phyloP scores from a whole-genome alignment of 1,140 invertebrate genomes.

The Nasonia longicornis region DNA sequence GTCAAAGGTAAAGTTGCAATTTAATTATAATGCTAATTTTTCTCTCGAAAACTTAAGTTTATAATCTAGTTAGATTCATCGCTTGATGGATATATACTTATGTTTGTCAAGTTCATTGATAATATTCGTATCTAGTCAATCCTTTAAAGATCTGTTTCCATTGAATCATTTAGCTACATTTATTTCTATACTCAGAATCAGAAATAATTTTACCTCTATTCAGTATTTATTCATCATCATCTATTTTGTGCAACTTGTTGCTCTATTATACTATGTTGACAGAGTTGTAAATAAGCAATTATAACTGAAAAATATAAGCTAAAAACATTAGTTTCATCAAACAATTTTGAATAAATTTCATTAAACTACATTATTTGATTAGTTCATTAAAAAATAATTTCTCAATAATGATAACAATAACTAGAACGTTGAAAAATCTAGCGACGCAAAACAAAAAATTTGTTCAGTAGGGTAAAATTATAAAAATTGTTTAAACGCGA shows the following conservation, averaged over 20 bases:
- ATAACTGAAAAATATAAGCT: conserved; percentile 28
- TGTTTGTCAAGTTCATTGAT: conserved; percentile 18
- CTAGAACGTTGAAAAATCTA: conserved; percentile 6
- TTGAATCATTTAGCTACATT: conserved; percentile 3
- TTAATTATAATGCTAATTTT: conserved; percentile 29
- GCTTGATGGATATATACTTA: not conserved
- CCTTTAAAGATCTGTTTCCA: not conserved
- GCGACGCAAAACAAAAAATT: not conserved
- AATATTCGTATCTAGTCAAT: conserved; percentile 14
- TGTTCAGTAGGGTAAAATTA: not conserved
- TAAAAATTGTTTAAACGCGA: conserved; percentile 30
- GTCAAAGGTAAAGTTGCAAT: conserved; percentile 32
- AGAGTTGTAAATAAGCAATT: conserved; percentile 44
- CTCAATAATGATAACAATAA: conserved; percentile 15
- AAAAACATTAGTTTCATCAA: not conserved
- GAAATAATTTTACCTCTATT: not conserved
- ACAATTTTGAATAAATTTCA: conserved; percentile 20
- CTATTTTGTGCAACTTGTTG: conserved; percentile 28
- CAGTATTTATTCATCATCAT: not conserved
- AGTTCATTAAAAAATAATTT: not conserved
- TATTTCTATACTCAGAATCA: not conserved
- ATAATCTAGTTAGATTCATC: not conserved
- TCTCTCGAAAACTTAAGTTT: conserved; percentile 9
- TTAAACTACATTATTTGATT: not conserved
- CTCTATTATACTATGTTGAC: conserved; percentile 1